Conservation (phyloP, 2,113 vertebrate species). For the Solea senegalensis region DNA sequence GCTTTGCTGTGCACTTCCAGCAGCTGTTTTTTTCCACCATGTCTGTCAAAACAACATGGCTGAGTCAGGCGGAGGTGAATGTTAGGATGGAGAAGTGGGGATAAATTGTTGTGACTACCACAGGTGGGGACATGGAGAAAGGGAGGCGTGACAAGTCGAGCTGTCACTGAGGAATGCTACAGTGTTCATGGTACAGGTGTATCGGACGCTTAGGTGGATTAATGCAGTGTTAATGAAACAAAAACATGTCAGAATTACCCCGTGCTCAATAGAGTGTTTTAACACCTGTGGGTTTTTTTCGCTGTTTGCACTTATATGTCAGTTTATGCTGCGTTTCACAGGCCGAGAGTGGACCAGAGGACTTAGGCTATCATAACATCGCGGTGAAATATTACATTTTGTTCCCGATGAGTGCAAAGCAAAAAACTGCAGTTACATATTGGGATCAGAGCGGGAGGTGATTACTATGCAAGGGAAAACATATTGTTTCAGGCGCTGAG, state of each 20-base stretch:
- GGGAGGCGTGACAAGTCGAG: constrained; percentile 71
- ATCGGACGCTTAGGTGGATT: constrained; percentile 81
- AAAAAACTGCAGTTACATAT: constrained; percentile 39
- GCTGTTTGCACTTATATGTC: constrained; percentile 42
- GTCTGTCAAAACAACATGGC: constrained; percentile 84
- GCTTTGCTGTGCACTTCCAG: constrained; percentile 70
- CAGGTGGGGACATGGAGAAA: constrained; percentile 76
- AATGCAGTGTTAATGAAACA: constrained; percentile 78
- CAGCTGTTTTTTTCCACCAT: constrained; percentile 80
- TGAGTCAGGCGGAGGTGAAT: constrained; percentile 26
- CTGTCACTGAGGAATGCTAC: constrained; percentile 78
- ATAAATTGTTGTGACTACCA: constrained; percentile 77
- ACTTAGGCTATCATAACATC: constrained; percentile 58
- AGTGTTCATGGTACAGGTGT: constrained; percentile 52
- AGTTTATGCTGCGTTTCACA: constrained; percentile 42
- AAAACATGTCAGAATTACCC: constrained; percentile 82
- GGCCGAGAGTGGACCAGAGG: constrained; percentile 33
- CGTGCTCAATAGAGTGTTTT: constrained; percentile 33
- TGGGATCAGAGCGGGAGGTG: constrained; percentile 17
- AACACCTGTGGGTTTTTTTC: constrained; percentile 64
- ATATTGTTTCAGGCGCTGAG: constrained; percentile 38
- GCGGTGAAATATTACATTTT: constrained; percentile 51
- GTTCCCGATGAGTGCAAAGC: constrained; percentile 50
- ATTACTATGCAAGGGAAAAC: constrained; percentile 47
- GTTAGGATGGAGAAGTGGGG: constrained; percentile 16